Evolutionary conservation across 2,113 vertebrate species (phyloP), one percentile per base, ranked within the genome.

Genomic region (Oceanites oceanicus): DNA sequence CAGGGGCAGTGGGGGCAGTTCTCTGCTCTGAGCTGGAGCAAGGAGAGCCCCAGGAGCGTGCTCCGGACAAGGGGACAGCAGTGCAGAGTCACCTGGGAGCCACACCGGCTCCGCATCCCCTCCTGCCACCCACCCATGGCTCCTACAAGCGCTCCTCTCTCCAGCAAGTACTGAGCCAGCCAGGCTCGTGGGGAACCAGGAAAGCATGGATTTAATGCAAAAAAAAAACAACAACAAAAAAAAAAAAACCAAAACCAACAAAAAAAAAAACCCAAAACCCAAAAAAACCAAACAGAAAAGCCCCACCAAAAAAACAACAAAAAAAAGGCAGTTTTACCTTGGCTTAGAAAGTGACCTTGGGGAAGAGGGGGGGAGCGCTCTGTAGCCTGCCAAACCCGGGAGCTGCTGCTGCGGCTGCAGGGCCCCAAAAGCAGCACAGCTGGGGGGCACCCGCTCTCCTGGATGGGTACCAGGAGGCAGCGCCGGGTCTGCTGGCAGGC

Each of bases 21-120:
- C 26, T 77, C 77, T 50, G n/a, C 49, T 52, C 45, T 15, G 17
- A 3, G 1, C 26, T 70, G 0, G 0, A 76, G 71, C 47, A 88
- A 53, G 44, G 23, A 88, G 38, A 83, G n/a, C 27, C n/a, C n/a
- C 66, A 45, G 42, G 30, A 90, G 36, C 0, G 0, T 7, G 25
- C 22, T 36, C 56, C 1, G 2, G 27, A 34, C 25, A 71, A 67
- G 30, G 25, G 21, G 50, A 58, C 38, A 79, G 62, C 71, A 50
- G 61, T 18, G 25, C n/a, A 17, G 65, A 66, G 65, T 34, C 30
- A 81, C 13, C 38, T 1, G 0, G 30, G 68, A 34, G 30, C 8
- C 66, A 71, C 12, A 21, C 0, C 1, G 1, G 26, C 65, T 91
- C 87, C 72, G 56, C 52, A 49, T 4, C 22, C 30, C 30, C 38